Conservation (phyloP, 2,113 vertebrate species). For the Semnornis frantzii region DNA sequence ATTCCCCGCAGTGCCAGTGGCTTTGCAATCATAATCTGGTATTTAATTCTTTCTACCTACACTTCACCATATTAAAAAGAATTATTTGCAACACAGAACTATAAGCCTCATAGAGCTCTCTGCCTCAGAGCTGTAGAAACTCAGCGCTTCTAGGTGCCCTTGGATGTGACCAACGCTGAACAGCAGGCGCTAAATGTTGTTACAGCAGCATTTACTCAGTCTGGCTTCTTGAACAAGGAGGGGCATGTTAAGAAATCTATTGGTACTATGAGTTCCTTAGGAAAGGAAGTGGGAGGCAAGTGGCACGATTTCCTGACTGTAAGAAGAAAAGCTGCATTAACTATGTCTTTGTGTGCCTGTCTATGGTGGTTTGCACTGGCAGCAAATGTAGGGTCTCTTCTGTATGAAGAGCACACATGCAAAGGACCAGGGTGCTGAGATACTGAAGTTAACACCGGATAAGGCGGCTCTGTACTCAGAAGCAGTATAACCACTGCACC, state of each 20-base stretch:
- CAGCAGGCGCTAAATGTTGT: background rate
- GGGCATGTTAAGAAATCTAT: background rate
- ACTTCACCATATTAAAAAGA: background rate
- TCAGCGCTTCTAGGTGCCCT: background rate
- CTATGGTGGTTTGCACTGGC: background rate
- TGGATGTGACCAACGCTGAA: background rate
- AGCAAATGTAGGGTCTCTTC: background rate
- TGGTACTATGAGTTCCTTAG: background rate
- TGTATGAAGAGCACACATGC: background rate
- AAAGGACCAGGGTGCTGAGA: background rate
- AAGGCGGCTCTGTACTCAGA: background rate
- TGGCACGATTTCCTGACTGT: background rate
- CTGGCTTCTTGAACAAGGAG: background rate
- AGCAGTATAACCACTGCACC: accelerated
- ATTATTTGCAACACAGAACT: background rate
- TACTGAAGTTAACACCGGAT: background rate
- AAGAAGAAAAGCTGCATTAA: background rate
- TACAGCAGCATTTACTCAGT: background rate
- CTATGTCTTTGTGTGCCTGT: background rate
- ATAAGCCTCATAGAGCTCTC: background rate
- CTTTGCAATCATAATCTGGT: background rate
- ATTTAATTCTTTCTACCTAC: background rate
- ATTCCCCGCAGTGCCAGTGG: background rate
- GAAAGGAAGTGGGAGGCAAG: background rate
- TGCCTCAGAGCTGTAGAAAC: background rate